Evolutionary conservation across 2,888 invertebrate genomes (phyloP), one percentile per base, ranked within the genome.

Genomic region (Oligia latruncula): DNA sequence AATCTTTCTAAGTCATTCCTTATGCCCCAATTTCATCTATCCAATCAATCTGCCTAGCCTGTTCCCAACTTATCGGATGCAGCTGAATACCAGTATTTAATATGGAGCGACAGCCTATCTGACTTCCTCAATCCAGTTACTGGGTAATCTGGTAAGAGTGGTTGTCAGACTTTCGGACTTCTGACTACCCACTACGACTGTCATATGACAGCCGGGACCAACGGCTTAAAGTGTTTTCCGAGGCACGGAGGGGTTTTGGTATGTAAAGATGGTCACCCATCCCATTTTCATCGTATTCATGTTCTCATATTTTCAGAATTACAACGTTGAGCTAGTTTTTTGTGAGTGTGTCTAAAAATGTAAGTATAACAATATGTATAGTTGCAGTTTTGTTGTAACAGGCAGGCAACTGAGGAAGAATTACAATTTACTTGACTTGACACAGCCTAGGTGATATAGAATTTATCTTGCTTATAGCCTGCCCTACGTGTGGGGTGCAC

Each of bases 401-500:
- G 55, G 43, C 13, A 55, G 49, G 66, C 15, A 52, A 70, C 58
- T 13, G 4, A 66, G 20, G 35, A 67, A 82, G 52, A 71, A 43
- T 23, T 58, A 43, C 46, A 29, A 29, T 40, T 77, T 29, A 49
- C 60, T 20, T 40, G 71, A 77, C n/a, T 29, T 81, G 71, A 67
- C 11, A 81, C 52, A 55, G 35, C 20, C 35, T 73, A 71, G 55
- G 29, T 40, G 52, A n/a, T 55, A 66, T 55, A 70, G 23, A 49
- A 62, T 60, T 68, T 79, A 68, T 64, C 40, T 55, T 78, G 67
- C 29, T 64, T 86, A 75, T 43, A 72, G 65, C 23, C 65, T 77
- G 76, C 35, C 65, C 78, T 75, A 82, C 77, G 84, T 81, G 87
- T 88, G 82, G 84, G 88, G 88, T 88, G 85, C 86, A 82, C 77